Base-by-base conservation (phyloP, 2,888 invertebrate species). In the Leucoma salicis region DNA sequence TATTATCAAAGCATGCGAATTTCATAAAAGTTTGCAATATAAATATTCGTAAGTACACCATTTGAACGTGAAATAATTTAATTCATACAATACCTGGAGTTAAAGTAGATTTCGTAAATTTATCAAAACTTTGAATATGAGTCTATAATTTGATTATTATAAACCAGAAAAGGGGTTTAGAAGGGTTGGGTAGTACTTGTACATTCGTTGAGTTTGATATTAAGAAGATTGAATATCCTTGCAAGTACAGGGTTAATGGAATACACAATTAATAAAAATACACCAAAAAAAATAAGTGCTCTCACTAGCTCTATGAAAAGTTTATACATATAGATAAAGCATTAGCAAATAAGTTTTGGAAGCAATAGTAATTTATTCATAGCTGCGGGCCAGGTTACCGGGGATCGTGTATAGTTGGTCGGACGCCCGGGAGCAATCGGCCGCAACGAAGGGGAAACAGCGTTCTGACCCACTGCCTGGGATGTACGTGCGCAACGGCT, bases 331-430 rank as follows among this genome's bases (percentile, higher is more conserved):
- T 32, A 63, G 41, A 61, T 38, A 64, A 69, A 70, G 67, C 66
- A 54, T 53, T 59, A 66, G 72, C 72, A 70, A 74, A 70, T 53
- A 75, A 69, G 50, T 63, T 49, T 61, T 50, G 39, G 55, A 80
- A 79, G 81, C 81, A 53, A 66, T 70, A 70, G 54, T 60, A 72
- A 67, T 53, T 52, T 64, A 63, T 60, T 55, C 50, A 57, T 53
- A 64, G 61, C 66, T 65, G 56, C 57, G 46, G 57, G 52, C 55
- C 65, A 57, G 68, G 67, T 83, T 86, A 87, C 86, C 87, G 58
- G 85, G 81, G 61, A 82, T 77, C 53, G 80, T 83, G 80, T 85
- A 86, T 48, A 83, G 84, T 70, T 82, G 83, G 42, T 84, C 81
- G 52, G 70, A 66, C 49, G 74, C 74, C 51, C 82, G 75, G 49